Evolutionary conservation across 2,797 vertebrate genomes (phyloP), one percentile per base, ranked within the genome.

Genomic region (Melopsittacus undulatus): DNA sequence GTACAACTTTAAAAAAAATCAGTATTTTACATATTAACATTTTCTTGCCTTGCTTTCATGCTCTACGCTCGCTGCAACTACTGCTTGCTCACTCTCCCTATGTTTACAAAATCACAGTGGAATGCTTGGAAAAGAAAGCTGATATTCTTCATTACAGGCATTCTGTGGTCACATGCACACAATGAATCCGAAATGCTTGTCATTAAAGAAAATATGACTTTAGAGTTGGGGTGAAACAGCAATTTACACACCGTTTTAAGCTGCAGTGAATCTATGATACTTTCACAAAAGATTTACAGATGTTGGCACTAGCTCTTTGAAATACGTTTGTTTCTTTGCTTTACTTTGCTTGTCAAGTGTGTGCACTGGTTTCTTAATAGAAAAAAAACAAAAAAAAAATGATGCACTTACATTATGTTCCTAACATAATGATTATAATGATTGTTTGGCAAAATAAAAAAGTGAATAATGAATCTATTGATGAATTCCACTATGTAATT

Each of bases 271-370:
- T 83, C 73, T 87, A 10, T 75, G 54, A 52, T 79, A 48, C 56
- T 88, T 88, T 92, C 82, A 36, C 54, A 38, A 68, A 88, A 88
- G 38, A 57, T 70, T 64, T 92, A 89, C 87, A 85, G 36, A 61
- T 94, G 67, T 88, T 96, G 95, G 81, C 96, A 92, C 96, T 97
- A 97, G 96, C 96, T 97, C 95, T 97, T 97, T 97, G 96, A 97
- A 94, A 91, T 75, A 51, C 38, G n/a, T 77, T 92, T 94, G n/a
- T 87, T 90, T 76, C 64, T 86, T 83, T 91, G 32, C 76, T 94
- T 95, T 93, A 94, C 77, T 89, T 96, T 97, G 92, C 95, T 92
- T 98, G 95, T 96, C 89, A 95, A 80, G 81, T 93, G 34, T 94
- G 77, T 94, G 91, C 96, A 91, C 94, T 97, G 90, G 78, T 92